Evolutionary conservation across 2,888 invertebrate genomes (phyloP).

Genomic region (Caenorhabditis panamensis): DNA sequence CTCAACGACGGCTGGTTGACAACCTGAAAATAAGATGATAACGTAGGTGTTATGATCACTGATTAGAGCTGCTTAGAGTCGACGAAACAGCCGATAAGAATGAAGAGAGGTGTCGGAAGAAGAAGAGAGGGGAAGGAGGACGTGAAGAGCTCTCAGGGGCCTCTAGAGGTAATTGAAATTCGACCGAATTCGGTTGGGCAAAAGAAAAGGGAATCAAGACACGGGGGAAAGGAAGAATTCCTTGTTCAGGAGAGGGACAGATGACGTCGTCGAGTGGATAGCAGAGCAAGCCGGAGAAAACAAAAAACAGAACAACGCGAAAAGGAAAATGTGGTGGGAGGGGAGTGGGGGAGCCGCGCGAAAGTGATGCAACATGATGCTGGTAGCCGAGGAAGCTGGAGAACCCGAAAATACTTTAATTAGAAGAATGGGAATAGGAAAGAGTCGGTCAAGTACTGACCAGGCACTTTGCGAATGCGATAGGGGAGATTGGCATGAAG

Average conservation of each 20-base stretch:
- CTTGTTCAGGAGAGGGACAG: not conserved
- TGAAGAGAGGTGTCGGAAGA: not conserved
- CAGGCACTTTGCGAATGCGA: not conserved
- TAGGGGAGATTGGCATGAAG: not conserved
- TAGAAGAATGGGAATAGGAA: not conserved
- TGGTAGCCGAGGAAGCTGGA: slow-evolving; percentile 7
- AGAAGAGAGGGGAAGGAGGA: not conserved
- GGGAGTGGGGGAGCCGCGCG: slow-evolving; percentile 24
- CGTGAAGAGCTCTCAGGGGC: slow-evolving; percentile 42
- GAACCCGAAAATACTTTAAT: slow-evolving; percentile 17
- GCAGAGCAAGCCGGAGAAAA: slow-evolving; percentile 4
- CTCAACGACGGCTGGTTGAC: slow-evolving; percentile 2
- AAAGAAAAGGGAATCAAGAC: not conserved
- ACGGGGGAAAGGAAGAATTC: slow-evolving; percentile 1
- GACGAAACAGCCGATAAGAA: slow-evolving; percentile 3
- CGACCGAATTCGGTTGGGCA: too few species aligned
- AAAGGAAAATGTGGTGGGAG: slow-evolving; percentile 9
- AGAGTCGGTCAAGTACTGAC: not conserved
- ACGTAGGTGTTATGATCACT: slow-evolving; percentile 12
- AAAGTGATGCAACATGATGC: slow-evolving; percentile 53
- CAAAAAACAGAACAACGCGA: slow-evolving; percentile 21
- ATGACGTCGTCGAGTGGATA: slow-evolving; percentile 22
- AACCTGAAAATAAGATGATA: slow-evolving; percentile 40
- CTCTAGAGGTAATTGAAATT: slow-evolving; percentile 40
- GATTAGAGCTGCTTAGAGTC: slow-evolving; percentile 2